Percentiles rank a stretch among this genome's conserved stretches.
phyloP scores from a whole-genome alignment of 2,888 invertebrate species.

The Dynastes grantii region DNA sequence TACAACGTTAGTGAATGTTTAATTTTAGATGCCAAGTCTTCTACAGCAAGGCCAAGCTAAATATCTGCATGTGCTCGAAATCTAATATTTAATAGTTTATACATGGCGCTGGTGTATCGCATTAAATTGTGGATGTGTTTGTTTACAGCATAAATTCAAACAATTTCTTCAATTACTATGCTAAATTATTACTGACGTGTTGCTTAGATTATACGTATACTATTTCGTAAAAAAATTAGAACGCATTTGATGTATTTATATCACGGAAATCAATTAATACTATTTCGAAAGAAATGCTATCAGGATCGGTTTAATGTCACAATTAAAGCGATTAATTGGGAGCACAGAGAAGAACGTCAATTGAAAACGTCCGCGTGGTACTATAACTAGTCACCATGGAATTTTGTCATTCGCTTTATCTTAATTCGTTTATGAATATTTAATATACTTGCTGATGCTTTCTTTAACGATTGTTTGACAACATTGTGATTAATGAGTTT shows the following conservation, averaged over 20 bases:
- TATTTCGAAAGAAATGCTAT: slow-evolving; percentile 27
- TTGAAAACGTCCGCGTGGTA: slow-evolving; percentile 7
- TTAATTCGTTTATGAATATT: slow-evolving; percentile 34
- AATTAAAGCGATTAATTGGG: slow-evolving; percentile 35
- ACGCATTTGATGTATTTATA: slow-evolving; percentile 29
- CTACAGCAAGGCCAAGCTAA: slow-evolving; percentile 40
- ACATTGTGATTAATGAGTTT: slow-evolving; percentile 24
- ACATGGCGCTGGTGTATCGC: slow-evolving; percentile 23
- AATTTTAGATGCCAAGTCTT: slow-evolving; percentile 49
- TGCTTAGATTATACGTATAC: slow-evolving; percentile 11
- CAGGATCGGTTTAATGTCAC: slow-evolving; percentile 12
- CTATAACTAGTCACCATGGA: neutral
- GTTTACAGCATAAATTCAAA: slow-evolving; percentile 38
- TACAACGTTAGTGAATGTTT: slow-evolving; percentile 42
- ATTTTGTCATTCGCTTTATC: slow-evolving; percentile 22
- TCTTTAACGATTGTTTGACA: slow-evolving; percentile 29
- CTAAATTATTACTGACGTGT: slow-evolving; percentile 38
- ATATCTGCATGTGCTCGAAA: slow-evolving; percentile 35
- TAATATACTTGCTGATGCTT: slow-evolving; percentile 24
- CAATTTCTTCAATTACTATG: slow-evolving; percentile 42
- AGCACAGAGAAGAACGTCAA: slow-evolving; percentile 19
- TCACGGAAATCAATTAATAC: slow-evolving; percentile 31
- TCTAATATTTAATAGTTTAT: slow-evolving; percentile 41
- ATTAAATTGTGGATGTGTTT: slow-evolving; percentile 42
- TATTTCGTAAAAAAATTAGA: slow-evolving; percentile 33